These are phyloP conservation scores for Trachurus trachurus DNA, from an alignment of 2,797 vertebrate species.

Conservation along the genomic window DNA sequence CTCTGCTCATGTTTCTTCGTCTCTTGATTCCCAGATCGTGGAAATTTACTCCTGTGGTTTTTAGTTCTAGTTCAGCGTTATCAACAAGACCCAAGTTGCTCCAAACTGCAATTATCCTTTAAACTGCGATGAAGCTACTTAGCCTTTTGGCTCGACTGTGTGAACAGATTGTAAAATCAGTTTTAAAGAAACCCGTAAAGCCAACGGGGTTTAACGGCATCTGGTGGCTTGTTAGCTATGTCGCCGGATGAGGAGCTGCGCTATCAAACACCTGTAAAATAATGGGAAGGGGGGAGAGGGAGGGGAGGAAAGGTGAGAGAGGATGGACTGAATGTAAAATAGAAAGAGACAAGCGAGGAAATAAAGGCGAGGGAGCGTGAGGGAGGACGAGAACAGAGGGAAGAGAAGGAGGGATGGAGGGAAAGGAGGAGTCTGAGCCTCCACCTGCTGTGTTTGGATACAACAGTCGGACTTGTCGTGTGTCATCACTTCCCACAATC, in stretches of 20 bases:
- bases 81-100: neutral
- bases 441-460: constrained; percentile 36
- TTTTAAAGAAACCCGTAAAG: constrained; percentile 12
- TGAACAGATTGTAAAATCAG: constrained; percentile 19
- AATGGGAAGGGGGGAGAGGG: neutral
- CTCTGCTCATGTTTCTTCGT: neutral
- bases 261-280: constrained; percentile 6
- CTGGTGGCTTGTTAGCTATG: constrained; percentile 39
- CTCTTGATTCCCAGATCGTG: neutral
- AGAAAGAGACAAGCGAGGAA: neutral
- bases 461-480: constrained; percentile 58
- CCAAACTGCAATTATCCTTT: neutral
- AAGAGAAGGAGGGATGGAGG: neutral
- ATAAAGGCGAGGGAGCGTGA: neutral
- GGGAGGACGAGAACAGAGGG: neutral
- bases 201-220: constrained; percentile 29
- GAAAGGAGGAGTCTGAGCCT: neutral
- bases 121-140: constrained; percentile 1
- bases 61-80: neutral
- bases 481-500: constrained; percentile 67
- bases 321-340: neutral
- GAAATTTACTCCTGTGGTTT: neutral
- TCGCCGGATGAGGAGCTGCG: constrained; percentile 1
- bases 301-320: neutral
- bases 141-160: neutral